Conservation (phyloP, 2,888 invertebrate genomes). For the Andrena bucephala region DNA sequence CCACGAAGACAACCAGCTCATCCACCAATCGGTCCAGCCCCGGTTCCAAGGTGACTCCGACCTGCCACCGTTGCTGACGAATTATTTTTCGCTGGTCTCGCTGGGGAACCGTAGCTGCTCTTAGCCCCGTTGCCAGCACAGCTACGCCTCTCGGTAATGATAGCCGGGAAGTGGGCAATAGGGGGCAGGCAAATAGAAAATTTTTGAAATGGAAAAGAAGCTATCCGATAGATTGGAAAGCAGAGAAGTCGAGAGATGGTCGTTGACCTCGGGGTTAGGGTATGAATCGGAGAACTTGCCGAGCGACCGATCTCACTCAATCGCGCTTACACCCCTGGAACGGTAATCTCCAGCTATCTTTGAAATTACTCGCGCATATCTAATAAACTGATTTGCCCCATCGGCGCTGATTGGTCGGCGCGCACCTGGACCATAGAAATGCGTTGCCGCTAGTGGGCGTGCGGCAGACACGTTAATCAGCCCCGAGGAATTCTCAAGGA, state of each 20-base stretch:
- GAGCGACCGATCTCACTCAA: conserved; percentile 19
- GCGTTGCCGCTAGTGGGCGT: conserved; percentile 43
- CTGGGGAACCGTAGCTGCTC: conserved; percentile 62
- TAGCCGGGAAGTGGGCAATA: not conserved
- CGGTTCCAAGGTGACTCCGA: conserved; percentile 50
- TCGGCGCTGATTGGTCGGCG: conserved; percentile 34
- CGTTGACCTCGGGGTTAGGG: conserved; percentile 44
- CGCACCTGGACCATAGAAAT: conserved; percentile 24
- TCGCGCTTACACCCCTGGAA: conserved; percentile 22
- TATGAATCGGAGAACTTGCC: conserved; percentile 32
- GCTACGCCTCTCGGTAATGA: conserved; percentile 5
- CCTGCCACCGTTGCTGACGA: conserved; percentile 76
- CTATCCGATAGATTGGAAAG: conserved; percentile 43
- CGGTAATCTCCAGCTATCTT: conserved; percentile 10
- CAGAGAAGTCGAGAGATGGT: conserved; percentile 40
- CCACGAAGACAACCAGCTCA: conserved; percentile 65
- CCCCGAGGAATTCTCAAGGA: conserved; percentile 57
- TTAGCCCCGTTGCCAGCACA: conserved; percentile 3
- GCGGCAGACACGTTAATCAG: conserved; percentile 70
- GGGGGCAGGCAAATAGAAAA: conserved; percentile 9
- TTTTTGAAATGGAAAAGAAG: conserved; percentile 43
- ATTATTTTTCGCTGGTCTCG: conserved; percentile 78
- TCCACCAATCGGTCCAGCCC: conserved; percentile 56
- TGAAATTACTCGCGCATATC: conserved; percentile 28
- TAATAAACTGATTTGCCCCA: conserved; percentile 15